These are phyloP conservation scores for Helicoverpa zea DNA, from an alignment of 1,140 invertebrate species.

Conservation along the genomic window DNA sequence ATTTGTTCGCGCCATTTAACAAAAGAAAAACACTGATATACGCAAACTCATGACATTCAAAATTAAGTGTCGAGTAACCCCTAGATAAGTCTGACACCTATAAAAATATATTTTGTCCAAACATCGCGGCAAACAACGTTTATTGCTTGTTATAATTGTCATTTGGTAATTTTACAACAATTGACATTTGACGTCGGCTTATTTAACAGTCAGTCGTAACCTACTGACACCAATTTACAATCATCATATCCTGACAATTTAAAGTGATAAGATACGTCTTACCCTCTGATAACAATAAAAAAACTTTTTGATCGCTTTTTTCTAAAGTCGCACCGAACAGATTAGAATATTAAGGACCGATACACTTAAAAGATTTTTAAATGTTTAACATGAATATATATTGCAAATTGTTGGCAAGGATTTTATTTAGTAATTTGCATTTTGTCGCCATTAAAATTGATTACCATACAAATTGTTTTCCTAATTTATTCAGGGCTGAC, in stretches of 20 bases:
- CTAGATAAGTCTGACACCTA: conserved; percentile 31
- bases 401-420: no score
- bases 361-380: neutral
- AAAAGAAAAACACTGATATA: conserved; percentile 23
- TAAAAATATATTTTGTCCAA: conserved; percentile 31
- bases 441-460: neutral
- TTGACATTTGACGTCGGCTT: conserved; percentile 43
- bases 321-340: conserved; percentile 13
- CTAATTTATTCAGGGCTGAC: conserved; percentile 8
- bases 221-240: conserved; percentile 40
- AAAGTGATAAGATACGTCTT: conserved; percentile 32
- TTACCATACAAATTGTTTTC: neutral
- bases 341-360: conserved; percentile 8
- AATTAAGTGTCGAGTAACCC: conserved; percentile 13
- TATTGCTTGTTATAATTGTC: conserved; percentile 35
- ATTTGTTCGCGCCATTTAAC: conserved; percentile 26
- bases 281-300: conserved; percentile 10
- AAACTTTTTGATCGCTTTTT: conserved; percentile 41
- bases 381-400: neutral
- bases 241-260: conserved; percentile 20
- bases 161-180: conserved; percentile 30
- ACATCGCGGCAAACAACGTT: conserved; percentile 32
- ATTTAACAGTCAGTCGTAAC: neutral
- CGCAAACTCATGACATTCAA: conserved; percentile 9
- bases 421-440: conserved; percentile 2